Evolutionary conservation across 2,797 vertebrate genomes (phyloP), one percentile per base, ranked within the genome.

Genomic region (Hemibagrus guttatus): DNA sequence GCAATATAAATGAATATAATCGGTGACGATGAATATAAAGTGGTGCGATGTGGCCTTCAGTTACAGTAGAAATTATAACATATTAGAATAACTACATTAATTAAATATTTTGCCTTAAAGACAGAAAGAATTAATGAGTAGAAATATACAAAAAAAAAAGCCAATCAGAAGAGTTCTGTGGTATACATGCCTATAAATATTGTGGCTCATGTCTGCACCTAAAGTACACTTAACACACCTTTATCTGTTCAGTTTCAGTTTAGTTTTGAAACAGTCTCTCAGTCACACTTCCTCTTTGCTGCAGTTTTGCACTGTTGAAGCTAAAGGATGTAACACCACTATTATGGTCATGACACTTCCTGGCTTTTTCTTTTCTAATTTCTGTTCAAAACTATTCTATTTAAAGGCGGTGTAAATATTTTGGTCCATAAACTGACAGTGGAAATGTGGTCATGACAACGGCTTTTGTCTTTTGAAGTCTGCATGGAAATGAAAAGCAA

Each of bases 241-340:
- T 54, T 54, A 54, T 66, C n/a, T 54, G 63, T 72, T 76, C 54
- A 42, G 76, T 87, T 28, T 80, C 52, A 84, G 72, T 87, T 84
- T 84, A 52, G 80, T 72, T 87, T 84, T 84, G 86, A 87, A 72
- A 39, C 85, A 85, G 64, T 72, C 63, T 85, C 46, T 86, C 28
- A 87, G 83, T 87, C 68, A 72, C 86, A 87, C 63, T 87, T 85
- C 87, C 87, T 69, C 64, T 87, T 87, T 61, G 26, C 63, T 68
- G n/a, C 66, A 81, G 19, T 52, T 35, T 16, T 61, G 82, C 66
- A 63, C 13, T 87, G 64, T 61, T 64, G 31, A 75, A 86, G 66
- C 12, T 31, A n/a, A 13, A 74, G 19, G 21, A 61, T n/a, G 69
- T 74, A 26, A 74, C 54, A 49, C 69, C 69, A 21, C 35, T 75